Conservation (phyloP, 2,888 invertebrate genomes). For the Odontocerum albicorne region DNA sequence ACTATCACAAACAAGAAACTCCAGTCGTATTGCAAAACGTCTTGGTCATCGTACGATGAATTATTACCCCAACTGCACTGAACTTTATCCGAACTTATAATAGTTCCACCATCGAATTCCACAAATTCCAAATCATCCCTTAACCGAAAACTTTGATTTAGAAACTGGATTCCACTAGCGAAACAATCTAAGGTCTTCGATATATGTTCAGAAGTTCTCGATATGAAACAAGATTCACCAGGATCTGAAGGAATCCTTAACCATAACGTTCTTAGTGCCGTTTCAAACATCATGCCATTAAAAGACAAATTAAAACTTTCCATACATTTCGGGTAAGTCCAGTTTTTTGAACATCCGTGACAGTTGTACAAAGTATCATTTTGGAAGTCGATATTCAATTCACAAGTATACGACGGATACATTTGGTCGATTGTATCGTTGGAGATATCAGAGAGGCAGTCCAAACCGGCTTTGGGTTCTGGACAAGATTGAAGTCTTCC, state of each 20-base stretch:
- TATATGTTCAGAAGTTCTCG: constrained; percentile 3
- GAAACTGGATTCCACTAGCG: constrained; percentile 22
- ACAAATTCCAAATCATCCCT: constrained; percentile 13
- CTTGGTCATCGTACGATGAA: constrained; percentile 37
- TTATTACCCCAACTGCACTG: constrained; percentile 31
- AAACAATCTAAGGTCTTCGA: constrained; percentile 28
- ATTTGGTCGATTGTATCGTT: background rate
- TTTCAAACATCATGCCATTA: constrained; percentile 48
- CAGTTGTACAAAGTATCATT: constrained; percentile 55
- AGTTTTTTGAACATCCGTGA: constrained; percentile 41
- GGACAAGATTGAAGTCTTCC: constrained; percentile 22
- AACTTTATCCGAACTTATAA: constrained; percentile 19
- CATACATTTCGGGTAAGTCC: constrained; percentile 48
- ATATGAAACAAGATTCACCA: constrained; percentile 31
- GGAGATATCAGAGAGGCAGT: background rate
- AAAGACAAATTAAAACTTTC: constrained; percentile 51
- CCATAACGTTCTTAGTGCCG: constrained; percentile 51
- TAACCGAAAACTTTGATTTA: constrained; percentile 31
- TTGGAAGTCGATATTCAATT: constrained; percentile 49
- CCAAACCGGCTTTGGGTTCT: too few species aligned
- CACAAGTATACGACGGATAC: constrained; percentile 40
- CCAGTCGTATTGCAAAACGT: constrained; percentile 67
- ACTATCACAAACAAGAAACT: constrained; percentile 81
- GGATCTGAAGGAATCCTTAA: constrained; percentile 43
- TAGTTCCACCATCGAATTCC: constrained; percentile 2